phyloP scores from a whole-genome alignment of 2,888 invertebrate species.

The Stenoptilia bipunctidactyla region DNA sequence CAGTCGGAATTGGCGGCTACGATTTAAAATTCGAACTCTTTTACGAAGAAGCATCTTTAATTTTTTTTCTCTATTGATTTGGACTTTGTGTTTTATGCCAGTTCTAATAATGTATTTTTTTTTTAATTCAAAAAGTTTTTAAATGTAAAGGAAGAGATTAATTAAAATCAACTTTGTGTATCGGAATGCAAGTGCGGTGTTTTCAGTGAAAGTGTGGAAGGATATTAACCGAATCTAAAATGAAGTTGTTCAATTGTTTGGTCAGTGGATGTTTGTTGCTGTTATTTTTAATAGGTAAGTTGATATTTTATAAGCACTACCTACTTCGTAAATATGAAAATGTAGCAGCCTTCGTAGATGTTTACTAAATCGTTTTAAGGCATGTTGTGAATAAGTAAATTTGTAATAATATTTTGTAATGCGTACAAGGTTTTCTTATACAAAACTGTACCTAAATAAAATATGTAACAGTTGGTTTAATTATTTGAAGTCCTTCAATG shows the following conservation, averaged over 20 bases:
- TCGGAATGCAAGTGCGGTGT: neutral
- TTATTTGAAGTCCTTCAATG: no score
- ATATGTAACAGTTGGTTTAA: no score
- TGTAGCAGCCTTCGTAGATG: no score
- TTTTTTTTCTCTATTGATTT: neutral
- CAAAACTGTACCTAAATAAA: no score
- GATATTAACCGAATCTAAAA: slow-evolving; percentile 1
- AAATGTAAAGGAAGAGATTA: slow-evolving; percentile 1
- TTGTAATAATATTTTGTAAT: no score
- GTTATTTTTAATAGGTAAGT: neutral
- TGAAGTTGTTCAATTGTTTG: slow-evolving; percentile 2
- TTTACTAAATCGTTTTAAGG: no score
- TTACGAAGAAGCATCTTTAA: neutral
- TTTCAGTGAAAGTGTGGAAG: slow-evolving; percentile 2
- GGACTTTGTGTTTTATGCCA: neutral
- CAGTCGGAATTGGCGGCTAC: neutral
- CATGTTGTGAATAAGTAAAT: no score
- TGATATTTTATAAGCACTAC: neutral
- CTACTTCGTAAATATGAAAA: no score
- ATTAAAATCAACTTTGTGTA: neutral
- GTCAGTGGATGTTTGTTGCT: neutral
- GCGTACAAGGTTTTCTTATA: no score
- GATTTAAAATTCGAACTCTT: neutral
- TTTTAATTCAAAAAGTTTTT: neutral
- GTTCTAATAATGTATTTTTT: neutral